Evolutionary conservation across 2,797 vertebrate genomes (phyloP).

Genomic region (Myotis myotis): DNA sequence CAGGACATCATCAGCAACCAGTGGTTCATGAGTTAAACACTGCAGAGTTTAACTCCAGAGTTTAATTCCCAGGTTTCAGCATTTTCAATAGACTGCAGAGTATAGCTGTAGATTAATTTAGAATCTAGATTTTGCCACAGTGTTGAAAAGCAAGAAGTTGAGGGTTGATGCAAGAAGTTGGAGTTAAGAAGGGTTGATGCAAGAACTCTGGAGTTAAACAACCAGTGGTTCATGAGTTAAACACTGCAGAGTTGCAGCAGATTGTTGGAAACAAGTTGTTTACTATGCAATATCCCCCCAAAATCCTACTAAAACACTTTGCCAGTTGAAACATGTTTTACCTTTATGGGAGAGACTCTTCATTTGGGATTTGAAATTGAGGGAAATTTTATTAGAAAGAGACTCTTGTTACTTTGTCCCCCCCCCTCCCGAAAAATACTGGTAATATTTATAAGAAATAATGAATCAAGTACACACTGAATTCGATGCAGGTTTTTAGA

Average conservation of each 20-base stretch:
- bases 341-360: neutral
- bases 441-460: constrained; percentile 8
- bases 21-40: neutral
- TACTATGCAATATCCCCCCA: neutral
- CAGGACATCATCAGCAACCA: neutral
- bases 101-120: constrained; percentile 1
- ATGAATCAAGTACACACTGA: neutral
- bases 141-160: neutral
- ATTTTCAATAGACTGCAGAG: constrained; percentile 13
- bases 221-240: neutral
- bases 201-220: too few species aligned
- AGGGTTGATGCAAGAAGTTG: neutral
- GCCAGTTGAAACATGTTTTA: neutral
- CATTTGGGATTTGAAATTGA: constrained; percentile 42
- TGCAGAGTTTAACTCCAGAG: too few species aligned
- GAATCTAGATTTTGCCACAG: constrained; percentile 10
- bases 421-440: neutral
- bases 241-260: neutral
- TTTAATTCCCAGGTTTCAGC: neutral
- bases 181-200: too few species aligned
- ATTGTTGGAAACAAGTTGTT: neutral
- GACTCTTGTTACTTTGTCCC: neutral
- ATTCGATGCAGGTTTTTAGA: constrained; percentile 3
- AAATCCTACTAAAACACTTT: constrained; percentile 25
- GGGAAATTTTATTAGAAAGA: neutral